Evolutionary conservation across 2,113 vertebrate species (phyloP).

Genomic region (Larimichthys polyactis): DNA sequence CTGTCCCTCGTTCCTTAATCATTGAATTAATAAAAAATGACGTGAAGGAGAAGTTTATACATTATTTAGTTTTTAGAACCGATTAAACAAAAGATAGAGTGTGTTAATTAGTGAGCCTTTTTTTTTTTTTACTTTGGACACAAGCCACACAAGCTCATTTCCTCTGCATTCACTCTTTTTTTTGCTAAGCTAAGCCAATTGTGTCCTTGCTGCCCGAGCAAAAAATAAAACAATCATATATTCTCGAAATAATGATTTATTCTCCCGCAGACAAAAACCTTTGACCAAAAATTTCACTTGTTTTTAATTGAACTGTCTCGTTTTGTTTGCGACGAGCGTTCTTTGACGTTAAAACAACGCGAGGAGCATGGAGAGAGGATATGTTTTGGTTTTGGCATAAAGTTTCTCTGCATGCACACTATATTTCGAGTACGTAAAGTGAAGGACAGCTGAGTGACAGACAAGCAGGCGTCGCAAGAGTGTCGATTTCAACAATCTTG

Average conservation of each 20-base stretch:
- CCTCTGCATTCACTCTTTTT: background rate
- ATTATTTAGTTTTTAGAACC: background rate
- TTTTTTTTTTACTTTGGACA: background rate
- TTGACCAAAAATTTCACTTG: background rate
- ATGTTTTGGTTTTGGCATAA: conserved; percentile 28
- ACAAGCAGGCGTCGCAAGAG: conserved; percentile 58
- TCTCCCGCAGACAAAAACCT: background rate
- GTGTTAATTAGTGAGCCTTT: background rate
- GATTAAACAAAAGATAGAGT: background rate
- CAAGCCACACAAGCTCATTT: background rate
- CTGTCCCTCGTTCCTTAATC: no score
- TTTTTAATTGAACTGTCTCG: background rate
- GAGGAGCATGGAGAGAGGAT: background rate
- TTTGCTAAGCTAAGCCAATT: background rate
- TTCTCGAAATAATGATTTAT: background rate
- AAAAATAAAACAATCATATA: background rate
- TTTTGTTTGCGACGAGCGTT: background rate
- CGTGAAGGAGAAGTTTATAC: background rate
- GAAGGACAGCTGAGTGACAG: conserved; percentile 68
- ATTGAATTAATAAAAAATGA: no score
- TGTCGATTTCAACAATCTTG: conserved; percentile 56
- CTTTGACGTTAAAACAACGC: conserved; percentile 9
- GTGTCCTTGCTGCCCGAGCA: background rate
- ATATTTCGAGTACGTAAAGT: conserved; percentile 42
- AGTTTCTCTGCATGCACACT: conserved; percentile 38